A percentile compares a stretch with the other conserved stretches of the same genome.
These are phyloP conservation scores for Pedionomus torquatus DNA, from an alignment of 2,113 vertebrate species.

Conservation along the genomic window DNA sequence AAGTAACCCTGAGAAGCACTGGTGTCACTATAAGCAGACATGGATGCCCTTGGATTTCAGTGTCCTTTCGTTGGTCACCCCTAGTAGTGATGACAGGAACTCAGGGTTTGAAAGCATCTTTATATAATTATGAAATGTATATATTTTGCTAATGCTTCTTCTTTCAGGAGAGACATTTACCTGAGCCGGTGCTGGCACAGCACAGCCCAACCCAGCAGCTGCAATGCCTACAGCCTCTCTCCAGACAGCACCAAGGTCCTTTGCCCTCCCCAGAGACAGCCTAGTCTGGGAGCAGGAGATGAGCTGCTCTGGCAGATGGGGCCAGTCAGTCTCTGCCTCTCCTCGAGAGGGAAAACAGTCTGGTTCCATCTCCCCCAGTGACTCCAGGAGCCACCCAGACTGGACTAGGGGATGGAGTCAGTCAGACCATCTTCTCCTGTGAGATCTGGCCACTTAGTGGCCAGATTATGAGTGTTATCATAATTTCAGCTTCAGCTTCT, in stretches of 20 bases:
- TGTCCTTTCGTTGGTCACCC: too few species aligned
- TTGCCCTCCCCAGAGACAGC: neutral
- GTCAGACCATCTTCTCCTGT: neutral
- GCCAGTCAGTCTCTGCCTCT: neutral
- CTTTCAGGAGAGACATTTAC: neutral
- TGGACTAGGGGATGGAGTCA: neutral
- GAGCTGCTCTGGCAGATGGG: neutral
- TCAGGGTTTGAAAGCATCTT: too few species aligned
- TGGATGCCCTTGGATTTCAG: too few species aligned
- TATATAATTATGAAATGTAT: too few species aligned
- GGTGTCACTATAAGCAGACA: too few species aligned
- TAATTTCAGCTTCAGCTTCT: neutral
- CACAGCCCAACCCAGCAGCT: neutral
- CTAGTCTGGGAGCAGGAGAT: neutral
- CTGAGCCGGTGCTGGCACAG: neutral
- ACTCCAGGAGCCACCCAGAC: neutral
- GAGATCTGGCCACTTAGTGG: neutral
- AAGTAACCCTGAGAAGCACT: too few species aligned
- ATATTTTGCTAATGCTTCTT: too few species aligned
- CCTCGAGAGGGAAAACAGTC: rapidly evolving
- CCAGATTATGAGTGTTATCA: too few species aligned
- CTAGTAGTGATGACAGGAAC: too few species aligned
- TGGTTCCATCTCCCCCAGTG: neutral
- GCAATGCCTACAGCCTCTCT: neutral
- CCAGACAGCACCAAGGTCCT: neutral